Evolutionary conservation across 1,140 invertebrate species (phyloP).

Genomic region (Nasonia giraulti): DNA sequence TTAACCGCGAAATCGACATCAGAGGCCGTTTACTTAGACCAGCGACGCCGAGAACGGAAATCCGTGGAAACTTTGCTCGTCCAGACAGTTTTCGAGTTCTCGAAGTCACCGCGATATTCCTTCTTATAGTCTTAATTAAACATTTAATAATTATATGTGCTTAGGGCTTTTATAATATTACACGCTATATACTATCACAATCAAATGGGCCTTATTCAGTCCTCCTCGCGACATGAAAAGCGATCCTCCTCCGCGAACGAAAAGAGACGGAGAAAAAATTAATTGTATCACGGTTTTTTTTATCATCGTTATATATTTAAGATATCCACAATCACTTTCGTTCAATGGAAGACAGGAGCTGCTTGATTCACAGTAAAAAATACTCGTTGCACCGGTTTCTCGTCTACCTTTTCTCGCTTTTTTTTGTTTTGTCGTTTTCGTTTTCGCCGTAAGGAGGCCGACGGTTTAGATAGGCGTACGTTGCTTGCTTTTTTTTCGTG

Average conservation of each 20-base stretch:
- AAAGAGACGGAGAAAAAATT: not conserved
- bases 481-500: not conserved
- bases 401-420: not conserved
- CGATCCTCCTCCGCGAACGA: slow-evolving; percentile 49
- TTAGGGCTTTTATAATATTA: slow-evolving; percentile 64
- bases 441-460: not conserved
- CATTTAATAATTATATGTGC: slow-evolving; percentile 58
- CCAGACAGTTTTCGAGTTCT: not conserved
- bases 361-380: slow-evolving; percentile 44
- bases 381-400: slow-evolving; percentile 44
- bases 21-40: slow-evolving; percentile 29
- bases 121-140: slow-evolving; percentile 42
- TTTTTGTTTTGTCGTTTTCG: not conserved
- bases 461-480: not conserved
- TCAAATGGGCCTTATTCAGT: slow-evolving; percentile 61
- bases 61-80: not conserved
- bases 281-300: slow-evolving; percentile 33
- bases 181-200: slow-evolving; percentile 72
- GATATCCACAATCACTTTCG: slow-evolving; percentile 43
- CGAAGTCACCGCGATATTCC: not conserved
- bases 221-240: slow-evolving; percentile 62
- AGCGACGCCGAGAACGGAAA: slow-evolving; percentile 18
- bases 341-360: slow-evolving; percentile 62
- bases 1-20: slow-evolving; percentile 42
- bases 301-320: slow-evolving; percentile 22